These are phyloP conservation scores for Serilophus lunatus DNA, from an alignment of 2,113 vertebrate genomes.

Conservation along the genomic window DNA sequence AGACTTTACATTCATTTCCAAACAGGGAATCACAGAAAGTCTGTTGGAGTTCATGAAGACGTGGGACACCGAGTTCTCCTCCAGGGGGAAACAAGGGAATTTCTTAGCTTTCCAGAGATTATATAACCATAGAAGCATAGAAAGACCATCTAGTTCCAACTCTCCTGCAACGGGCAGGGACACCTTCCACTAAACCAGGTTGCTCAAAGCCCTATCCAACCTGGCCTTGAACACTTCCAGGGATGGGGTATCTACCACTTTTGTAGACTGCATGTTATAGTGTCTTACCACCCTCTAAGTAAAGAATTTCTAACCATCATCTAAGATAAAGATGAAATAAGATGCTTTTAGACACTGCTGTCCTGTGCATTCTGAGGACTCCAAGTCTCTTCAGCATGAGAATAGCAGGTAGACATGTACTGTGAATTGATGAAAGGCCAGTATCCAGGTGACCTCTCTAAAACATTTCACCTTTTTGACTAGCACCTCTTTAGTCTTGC, in stretches of 20 bases:
- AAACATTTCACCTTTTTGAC: not conserved
- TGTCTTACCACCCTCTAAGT: not conserved
- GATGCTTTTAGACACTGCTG: not conserved
- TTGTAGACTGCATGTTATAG: not conserved
- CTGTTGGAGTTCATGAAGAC: not conserved
- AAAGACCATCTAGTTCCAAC: not conserved
- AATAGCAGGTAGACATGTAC: not conserved
- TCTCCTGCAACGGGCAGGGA: not conserved
- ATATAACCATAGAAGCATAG: not conserved
- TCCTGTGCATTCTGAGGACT: not conserved
- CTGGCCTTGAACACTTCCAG: not conserved
- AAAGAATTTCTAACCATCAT: not conserved
- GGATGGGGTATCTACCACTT: rapidly evolving
- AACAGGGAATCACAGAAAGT: not conserved
- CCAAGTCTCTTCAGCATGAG: not conserved
- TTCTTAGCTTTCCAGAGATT: not conserved
- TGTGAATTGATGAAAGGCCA: too few relatives aligned
- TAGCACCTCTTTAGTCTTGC: not conserved
- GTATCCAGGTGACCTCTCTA: not conserved
- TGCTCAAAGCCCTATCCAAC: not conserved
- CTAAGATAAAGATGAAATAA: not conserved
- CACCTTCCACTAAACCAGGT: not conserved
- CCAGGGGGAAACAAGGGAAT: not conserved
- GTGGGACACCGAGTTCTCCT: not conserved
- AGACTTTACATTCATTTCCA: not conserved